Conservation (phyloP, 2,888 invertebrate species). For the Antheraea yamamai region DNA sequence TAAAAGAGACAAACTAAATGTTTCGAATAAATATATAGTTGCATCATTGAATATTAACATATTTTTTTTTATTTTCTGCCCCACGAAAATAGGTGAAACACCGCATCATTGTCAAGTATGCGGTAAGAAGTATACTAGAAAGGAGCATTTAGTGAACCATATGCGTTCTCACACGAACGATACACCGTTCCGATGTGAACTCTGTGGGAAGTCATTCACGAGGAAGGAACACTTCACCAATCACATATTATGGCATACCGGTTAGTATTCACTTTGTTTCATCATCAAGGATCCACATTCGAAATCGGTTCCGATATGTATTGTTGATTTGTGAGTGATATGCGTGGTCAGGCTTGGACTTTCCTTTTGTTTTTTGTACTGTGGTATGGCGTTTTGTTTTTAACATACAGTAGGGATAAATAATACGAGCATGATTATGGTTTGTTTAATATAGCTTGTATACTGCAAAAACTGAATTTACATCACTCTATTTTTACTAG, state of each 20-base stretch:
- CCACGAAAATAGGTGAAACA: constrained; percentile 86
- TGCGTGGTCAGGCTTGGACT: constrained; percentile 57
- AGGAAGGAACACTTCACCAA: constrained; percentile 95
- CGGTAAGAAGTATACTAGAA: constrained; percentile 93
- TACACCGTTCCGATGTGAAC: constrained; percentile 93
- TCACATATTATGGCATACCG: constrained; percentile 94
- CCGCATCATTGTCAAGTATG: constrained; percentile 94
- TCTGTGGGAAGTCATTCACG: constrained; percentile 94
- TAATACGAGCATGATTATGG: neutral
- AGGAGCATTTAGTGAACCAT: constrained; percentile 94
- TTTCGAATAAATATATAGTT: constrained; percentile 66
- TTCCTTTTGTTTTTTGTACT: constrained; percentile 12
- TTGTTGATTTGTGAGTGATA: constrained; percentile 12
- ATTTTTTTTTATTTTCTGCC: constrained; percentile 67
- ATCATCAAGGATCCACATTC: constrained; percentile 20
- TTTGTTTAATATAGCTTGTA: neutral
- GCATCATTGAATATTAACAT: constrained; percentile 80
- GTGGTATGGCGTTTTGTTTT: neutral
- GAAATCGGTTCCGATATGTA: neutral
- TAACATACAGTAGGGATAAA: neutral
- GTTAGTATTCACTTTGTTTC: constrained; percentile 71
- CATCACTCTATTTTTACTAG: neutral
- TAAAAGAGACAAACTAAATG: constrained; percentile 48
- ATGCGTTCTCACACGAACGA: constrained; percentile 94
- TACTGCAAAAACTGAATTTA: no score